These are phyloP conservation scores for Hedya salicella DNA, from an alignment of 2,888 invertebrate genomes.

Conservation along the genomic window DNA sequence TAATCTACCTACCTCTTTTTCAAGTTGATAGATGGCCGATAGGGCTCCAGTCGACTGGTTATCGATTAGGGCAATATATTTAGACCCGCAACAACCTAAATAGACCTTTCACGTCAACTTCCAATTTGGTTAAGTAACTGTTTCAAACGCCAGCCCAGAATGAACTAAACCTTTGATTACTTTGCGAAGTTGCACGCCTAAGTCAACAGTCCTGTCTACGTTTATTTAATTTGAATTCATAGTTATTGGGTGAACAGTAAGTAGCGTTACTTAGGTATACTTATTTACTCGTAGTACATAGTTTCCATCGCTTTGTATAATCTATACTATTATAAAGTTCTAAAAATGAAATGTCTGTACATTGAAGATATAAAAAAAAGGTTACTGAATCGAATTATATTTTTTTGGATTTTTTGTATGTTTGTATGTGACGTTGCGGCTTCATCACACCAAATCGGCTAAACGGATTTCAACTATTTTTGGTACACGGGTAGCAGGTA, in stretches of 20 bases:
- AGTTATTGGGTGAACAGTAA: not conserved
- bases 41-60: not conserved
- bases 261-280: too few species aligned
- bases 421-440: too few species aligned
- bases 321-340: too few species aligned
- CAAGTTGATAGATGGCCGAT: constrained; percentile 18
- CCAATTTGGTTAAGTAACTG: constrained; percentile 12
- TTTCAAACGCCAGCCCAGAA: not conserved
- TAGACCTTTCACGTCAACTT: constrained; percentile 14
- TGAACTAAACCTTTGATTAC: constrained; percentile 8
- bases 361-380: too few species aligned
- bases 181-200: constrained; percentile 2
- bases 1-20: not conserved
- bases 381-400: too few species aligned
- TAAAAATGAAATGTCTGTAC: too few species aligned
- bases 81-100: constrained; percentile 6
- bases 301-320: too few species aligned
- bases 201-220: not conserved
- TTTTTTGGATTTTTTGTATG: too few species aligned
- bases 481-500: too few species aligned
- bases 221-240: constrained; percentile 3
- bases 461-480: too few species aligned
- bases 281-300: too few species aligned
- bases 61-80: constrained; percentile 28
- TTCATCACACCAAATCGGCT: too few species aligned